Conservation (phyloP, 1,140 invertebrate species). For the Sinella curviseta region DNA sequence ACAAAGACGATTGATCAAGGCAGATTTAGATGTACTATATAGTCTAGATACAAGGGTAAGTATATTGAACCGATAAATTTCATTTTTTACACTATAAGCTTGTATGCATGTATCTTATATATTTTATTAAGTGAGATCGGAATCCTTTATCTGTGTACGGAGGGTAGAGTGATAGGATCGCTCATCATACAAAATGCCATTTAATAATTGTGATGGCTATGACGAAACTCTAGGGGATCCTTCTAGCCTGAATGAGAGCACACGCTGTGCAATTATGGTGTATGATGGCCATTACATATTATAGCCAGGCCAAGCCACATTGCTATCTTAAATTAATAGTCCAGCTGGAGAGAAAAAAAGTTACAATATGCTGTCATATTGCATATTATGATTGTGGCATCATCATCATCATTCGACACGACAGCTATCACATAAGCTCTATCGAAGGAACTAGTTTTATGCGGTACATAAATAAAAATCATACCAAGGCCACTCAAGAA, state of each 20-base stretch:
- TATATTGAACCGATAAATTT: neutral
- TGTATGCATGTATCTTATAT: neutral
- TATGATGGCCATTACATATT: too few species aligned
- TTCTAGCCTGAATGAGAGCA: neutral
- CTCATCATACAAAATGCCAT: neutral
- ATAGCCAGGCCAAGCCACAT: too few species aligned
- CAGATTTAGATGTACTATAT: conserved; percentile 55
- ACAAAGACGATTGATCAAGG: conserved; percentile 58
- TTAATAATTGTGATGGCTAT: neutral
- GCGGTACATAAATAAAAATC: too few species aligned
- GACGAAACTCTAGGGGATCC: neutral
- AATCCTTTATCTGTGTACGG: neutral
- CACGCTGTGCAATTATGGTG: conserved; percentile 4
- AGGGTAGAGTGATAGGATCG: too few species aligned
- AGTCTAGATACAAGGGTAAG: conserved; percentile 50
- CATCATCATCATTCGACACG: neutral
- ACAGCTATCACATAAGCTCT: neutral
- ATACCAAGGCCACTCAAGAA: too few species aligned
- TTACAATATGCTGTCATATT: neutral
- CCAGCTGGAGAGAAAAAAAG: conserved; percentile 4
- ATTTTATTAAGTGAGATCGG: neutral
- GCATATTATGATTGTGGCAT: neutral
- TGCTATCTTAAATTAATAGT: neutral
- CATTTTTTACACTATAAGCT: too few species aligned
- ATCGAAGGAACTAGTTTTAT: too few species aligned